Evolutionary conservation across 2,113 vertebrate species (phyloP).

Genomic region (Atherinomorus stipes): DNA sequence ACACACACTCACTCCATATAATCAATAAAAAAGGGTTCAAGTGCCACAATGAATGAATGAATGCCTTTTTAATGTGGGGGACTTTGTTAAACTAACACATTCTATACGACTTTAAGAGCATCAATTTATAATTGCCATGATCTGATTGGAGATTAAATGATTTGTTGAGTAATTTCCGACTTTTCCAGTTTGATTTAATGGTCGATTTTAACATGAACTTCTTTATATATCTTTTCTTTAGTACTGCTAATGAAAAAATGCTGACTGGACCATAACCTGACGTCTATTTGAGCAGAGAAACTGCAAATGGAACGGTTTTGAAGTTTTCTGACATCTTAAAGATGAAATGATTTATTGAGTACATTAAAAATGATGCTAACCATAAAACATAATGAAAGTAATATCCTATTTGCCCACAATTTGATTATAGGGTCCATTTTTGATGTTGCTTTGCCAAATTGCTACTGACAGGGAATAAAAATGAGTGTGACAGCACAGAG

Average conservation of each 20-base stretch:
- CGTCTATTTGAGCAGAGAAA: not conserved
- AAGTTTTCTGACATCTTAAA: not conserved
- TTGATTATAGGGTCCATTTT: not conserved
- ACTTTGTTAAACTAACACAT: slow-evolving; percentile 21
- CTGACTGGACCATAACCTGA: not conserved
- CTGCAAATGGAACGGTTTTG: not conserved
- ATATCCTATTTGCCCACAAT: too few relatives aligned
- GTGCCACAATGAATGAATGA: slow-evolving; percentile 5
- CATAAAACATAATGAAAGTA: not conserved
- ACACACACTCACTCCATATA: slow-evolving; percentile 11
- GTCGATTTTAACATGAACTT: not conserved
- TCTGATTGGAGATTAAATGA: not conserved
- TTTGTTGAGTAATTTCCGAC: not conserved
- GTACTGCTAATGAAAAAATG: not conserved
- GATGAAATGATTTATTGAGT: not conserved
- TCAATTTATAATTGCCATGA: not conserved
- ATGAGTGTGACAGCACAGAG: not conserved
- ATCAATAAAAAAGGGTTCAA: slow-evolving; percentile 28
- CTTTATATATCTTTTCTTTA: not conserved
- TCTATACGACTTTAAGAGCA: slow-evolving; percentile 1
- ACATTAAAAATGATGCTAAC: not conserved
- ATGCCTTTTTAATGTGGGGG: slow-evolving; percentile 19
- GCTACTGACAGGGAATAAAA: slow-evolving; percentile 2
- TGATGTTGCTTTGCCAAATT: not conserved
- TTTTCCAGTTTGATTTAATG: not conserved